phyloP scores from a whole-genome alignment of 2,113 vertebrate genomes.

The Varanus komodoensis region DNA sequence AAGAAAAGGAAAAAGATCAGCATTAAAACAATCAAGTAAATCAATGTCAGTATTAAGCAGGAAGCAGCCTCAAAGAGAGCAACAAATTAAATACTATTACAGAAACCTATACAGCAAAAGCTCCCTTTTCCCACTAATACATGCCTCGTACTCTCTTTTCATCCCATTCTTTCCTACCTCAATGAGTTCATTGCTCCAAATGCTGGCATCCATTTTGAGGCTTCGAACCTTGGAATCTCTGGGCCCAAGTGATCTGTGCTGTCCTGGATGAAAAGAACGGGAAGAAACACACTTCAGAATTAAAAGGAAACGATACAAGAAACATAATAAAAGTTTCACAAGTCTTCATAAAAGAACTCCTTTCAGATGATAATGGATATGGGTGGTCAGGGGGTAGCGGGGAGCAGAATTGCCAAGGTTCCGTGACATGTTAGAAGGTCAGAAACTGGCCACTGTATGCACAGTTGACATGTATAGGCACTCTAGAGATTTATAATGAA shows the following conservation, averaged over 20 bases:
- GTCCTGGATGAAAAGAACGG: conserved; percentile 78
- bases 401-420: neutral
- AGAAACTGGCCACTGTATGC: too few species aligned
- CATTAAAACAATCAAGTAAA: neutral
- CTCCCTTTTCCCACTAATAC: neutral
- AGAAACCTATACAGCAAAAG: neutral
- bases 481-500: neutral
- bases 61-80: neutral
- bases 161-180: conserved; percentile 77
- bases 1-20: neutral
- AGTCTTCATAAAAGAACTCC: neutral
- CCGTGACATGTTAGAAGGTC: neutral
- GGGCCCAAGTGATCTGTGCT: conserved; percentile 91
- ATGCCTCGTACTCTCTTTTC: neutral
- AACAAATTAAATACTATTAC: neutral
- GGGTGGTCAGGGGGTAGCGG: neutral
- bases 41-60: neutral
- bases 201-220: conserved; percentile 93
- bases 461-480: neutral
- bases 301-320: neutral
- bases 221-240: conserved; percentile 94
- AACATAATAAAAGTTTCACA: neutral
- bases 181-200: conserved; percentile 98
- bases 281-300: neutral
- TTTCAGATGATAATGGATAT: neutral